Evolutionary conservation across 1,140 invertebrate species (phyloP).

Genomic region (Acromyrmex heyeri): DNA sequence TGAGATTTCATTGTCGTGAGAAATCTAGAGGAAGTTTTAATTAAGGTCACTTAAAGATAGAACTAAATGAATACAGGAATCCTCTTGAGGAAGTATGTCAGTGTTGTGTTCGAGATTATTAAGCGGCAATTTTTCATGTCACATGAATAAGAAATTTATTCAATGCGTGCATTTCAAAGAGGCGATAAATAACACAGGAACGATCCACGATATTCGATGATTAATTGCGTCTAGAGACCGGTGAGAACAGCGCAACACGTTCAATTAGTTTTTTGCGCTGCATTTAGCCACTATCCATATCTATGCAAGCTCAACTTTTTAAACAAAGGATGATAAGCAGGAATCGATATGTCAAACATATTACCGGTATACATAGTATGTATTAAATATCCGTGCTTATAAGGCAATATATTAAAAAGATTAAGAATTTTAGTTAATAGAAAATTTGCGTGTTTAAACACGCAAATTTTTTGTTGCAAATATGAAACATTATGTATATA

Average conservation of each 20-base stretch:
- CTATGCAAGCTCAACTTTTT: constrained; percentile 60
- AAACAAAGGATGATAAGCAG: constrained; percentile 57
- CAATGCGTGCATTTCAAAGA: constrained; percentile 62
- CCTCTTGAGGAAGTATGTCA: not conserved
- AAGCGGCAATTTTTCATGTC: constrained; percentile 61
- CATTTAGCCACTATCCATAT: constrained; percentile 51
- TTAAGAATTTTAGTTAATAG: not conserved
- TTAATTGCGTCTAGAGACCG: constrained; percentile 55
- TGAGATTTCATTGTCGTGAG: not conserved
- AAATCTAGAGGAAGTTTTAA: constrained; percentile 14
- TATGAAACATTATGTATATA: not conserved
- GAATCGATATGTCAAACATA: constrained; percentile 33
- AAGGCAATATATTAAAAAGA: not conserved
- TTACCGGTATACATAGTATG: constrained; percentile 5
- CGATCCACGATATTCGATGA: constrained; percentile 61
- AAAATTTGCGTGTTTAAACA: constrained; percentile 4
- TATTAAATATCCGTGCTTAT: not conserved
- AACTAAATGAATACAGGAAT: not conserved
- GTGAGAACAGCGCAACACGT: constrained; percentile 50
- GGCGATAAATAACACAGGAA: constrained; percentile 58
- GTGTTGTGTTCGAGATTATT: constrained; percentile 49
- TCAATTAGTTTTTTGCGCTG: constrained; percentile 56
- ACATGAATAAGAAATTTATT: constrained; percentile 64
- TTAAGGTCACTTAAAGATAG: not conserved
- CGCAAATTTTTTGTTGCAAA: not conserved